Percentiles rank a stretch among this genome's conserved stretches.
Evolutionary conservation across 23 tunicate species (phyloP).

Genomic region (Aplidium turbinatum): DNA sequence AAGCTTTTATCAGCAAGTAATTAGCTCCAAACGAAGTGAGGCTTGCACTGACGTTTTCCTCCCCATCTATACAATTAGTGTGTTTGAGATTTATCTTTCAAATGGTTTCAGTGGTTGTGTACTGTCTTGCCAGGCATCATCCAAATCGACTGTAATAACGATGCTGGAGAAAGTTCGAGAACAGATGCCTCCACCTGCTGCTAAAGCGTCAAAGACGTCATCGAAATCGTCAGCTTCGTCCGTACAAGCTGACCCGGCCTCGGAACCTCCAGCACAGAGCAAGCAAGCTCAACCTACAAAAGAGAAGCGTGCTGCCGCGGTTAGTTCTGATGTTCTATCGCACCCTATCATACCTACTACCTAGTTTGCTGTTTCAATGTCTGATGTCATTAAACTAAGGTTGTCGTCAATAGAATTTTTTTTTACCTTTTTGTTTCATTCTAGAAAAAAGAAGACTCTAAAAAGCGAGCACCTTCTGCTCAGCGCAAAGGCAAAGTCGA

Average conservation of each 20-base stretch:
- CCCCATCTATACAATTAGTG: too few relatives aligned
- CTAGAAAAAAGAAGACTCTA: conserved; percentile 18
- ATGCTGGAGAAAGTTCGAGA: conserved; percentile 82
- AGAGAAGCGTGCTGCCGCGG: conserved; percentile 10
- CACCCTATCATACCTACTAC: neutral
- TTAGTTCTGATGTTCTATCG: neutral
- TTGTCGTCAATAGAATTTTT: neutral
- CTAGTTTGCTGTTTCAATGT: too few relatives aligned
- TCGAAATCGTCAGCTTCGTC: neutral
- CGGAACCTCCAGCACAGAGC: neutral
- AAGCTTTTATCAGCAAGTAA: too few relatives aligned
- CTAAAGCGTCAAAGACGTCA: conserved; percentile 35
- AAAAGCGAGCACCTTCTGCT: conserved; percentile 37
- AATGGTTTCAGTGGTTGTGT: too few relatives aligned
- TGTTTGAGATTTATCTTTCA: too few relatives aligned
- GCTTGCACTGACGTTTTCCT: too few relatives aligned
- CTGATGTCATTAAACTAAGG: neutral
- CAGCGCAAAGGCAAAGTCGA: conserved; percentile 47
- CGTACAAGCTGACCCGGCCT: neutral
- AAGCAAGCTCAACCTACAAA: conserved; percentile 3
- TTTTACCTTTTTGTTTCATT: neutral
- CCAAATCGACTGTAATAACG: conserved; percentile 43
- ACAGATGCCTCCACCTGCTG: conserved; percentile 61
- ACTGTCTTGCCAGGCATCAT: conserved; percentile 61
- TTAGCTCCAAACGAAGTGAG: too few relatives aligned